Evolutionary conservation across 2,797 vertebrate genomes (phyloP).

Genomic region (Alectoris magna): DNA sequence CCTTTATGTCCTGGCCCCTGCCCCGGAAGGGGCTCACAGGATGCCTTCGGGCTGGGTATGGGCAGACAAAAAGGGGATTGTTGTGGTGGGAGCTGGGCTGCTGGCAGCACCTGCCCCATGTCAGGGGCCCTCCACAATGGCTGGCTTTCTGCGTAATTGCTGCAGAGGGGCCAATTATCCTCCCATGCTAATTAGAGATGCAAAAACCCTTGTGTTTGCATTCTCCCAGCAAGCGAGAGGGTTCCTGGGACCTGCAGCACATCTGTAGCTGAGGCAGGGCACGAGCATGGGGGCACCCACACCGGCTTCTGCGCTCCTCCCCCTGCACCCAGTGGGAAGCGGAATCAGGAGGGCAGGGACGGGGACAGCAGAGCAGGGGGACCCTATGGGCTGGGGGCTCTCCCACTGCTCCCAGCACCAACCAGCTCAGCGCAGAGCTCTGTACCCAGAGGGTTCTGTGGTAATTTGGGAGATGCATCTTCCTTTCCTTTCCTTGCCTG

Average conservation of each 20-base stretch:
- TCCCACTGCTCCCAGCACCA: background rate
- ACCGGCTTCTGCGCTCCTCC: background rate
- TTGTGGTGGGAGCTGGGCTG: slow-evolving; percentile 43
- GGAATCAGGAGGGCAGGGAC: background rate
- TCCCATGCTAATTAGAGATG: slow-evolving; percentile 66
- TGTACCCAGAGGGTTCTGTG: rapidly evolving
- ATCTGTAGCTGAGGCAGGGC: background rate
- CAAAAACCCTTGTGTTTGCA: slow-evolving; percentile 16
- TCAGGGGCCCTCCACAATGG: slow-evolving; percentile 58
- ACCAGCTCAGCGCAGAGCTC: background rate
- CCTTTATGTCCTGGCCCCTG: slow-evolving; percentile 55
- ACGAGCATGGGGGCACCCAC: background rate
- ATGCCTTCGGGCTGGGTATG: slow-evolving; percentile 7
- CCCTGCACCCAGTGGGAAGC: rapidly evolving
- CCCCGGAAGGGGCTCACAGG: slow-evolving; percentile 53
- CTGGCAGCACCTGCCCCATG: slow-evolving; percentile 67
- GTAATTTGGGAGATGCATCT: background rate
- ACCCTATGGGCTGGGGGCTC: rapidly evolving
- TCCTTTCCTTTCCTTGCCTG: background rate
- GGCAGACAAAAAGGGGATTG: slow-evolving; percentile 69
- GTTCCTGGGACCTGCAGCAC: background rate
- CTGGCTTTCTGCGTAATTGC: slow-evolving; percentile 56
- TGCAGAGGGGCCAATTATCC: slow-evolving; percentile 64
- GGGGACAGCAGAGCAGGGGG: rapidly evolving
- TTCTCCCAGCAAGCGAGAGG: slow-evolving; percentile 34